phyloP scores from a whole-genome alignment of 2,888 invertebrate genomes.

The Myopa testacea region DNA sequence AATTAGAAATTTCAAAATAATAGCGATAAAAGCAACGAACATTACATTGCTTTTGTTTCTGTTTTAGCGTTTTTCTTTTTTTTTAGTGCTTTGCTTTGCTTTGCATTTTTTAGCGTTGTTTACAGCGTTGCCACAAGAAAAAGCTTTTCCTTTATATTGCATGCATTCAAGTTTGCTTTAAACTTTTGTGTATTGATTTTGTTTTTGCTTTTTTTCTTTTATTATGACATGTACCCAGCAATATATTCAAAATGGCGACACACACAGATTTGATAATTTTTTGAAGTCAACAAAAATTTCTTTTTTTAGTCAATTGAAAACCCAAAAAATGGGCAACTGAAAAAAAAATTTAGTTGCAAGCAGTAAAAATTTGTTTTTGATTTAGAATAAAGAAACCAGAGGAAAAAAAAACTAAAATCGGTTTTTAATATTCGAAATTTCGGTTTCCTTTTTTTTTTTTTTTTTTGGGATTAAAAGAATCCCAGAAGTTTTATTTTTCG shows the following conservation, averaged over 20 bases:
- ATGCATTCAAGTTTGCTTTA: conserved; percentile 25
- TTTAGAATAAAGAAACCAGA: no score
- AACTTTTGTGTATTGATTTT: conserved; percentile 25
- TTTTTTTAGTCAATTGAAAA: neutral
- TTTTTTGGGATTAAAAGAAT: no score
- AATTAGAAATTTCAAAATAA: no score
- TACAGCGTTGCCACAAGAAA: conserved; percentile 35
- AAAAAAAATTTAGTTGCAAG: no score
- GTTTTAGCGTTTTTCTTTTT: conserved; percentile 33
- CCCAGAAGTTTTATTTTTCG: no score
- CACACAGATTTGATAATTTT: conserved; percentile 39
- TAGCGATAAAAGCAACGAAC: no score
- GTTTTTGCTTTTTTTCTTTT: conserved; percentile 43
- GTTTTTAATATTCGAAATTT: no score
- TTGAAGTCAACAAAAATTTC: conserved; percentile 2
- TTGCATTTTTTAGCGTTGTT: neutral
- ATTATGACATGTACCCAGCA: conserved; percentile 59
- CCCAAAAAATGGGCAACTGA: neutral
- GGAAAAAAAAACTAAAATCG: no score
- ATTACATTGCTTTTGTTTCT: neutral
- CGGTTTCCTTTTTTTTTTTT: no score
- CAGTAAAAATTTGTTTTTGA: neutral
- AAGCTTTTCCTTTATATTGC: conserved; percentile 16
- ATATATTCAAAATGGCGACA: conserved; percentile 48
- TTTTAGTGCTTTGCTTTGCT: neutral